These are phyloP conservation scores for Xanthorhoe spadicearia DNA, from an alignment of 2,888 invertebrate genomes.

Conservation along the genomic window DNA sequence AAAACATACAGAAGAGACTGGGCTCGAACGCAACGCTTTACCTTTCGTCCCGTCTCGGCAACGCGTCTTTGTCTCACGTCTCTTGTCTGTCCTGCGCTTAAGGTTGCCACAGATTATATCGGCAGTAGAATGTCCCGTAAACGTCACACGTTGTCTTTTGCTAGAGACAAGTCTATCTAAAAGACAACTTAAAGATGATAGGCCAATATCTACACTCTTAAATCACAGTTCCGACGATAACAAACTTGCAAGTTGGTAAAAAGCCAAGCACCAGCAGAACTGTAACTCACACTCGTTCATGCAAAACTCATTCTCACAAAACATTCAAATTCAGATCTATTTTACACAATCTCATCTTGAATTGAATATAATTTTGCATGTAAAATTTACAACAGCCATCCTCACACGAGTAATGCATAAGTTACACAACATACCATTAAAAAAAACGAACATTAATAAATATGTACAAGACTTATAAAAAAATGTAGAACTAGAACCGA, in stretches of 20 bases:
- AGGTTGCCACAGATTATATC: conserved; percentile 5
- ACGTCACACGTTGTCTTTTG: conserved; percentile 34
- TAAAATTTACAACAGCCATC: conserved; percentile 41
- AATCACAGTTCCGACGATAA: conserved; percentile 25
- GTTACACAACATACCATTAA: conserved; percentile 54
- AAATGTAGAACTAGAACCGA: conserved; percentile 41
- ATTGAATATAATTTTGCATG: conserved; percentile 47
- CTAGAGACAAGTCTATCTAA: conserved; percentile 31
- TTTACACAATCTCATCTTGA: conserved; percentile 50
- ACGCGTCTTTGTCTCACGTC: neutral
- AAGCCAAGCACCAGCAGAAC: neutral
- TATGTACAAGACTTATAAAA: conserved; percentile 60
- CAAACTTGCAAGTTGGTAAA: neutral
- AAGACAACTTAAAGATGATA: conserved; percentile 49
- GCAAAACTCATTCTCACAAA: conserved; percentile 49
- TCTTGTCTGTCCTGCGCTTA: neutral
- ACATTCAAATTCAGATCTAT: conserved; percentile 57
- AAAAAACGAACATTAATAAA: conserved; percentile 55
- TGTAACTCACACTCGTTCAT: conserved; percentile 45
- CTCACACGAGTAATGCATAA: conserved; percentile 45
- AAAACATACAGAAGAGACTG: no score
- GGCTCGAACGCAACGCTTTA: no score
- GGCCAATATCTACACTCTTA: conserved; percentile 55
- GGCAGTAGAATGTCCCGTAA: conserved; percentile 14
- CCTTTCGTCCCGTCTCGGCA: no score